Percentiles rank a stretch among this genome's conserved stretches.
Evolutionary conservation across 1,140 invertebrate species (phyloP).

Genomic region (Caenorhabditis brenneri): DNA sequence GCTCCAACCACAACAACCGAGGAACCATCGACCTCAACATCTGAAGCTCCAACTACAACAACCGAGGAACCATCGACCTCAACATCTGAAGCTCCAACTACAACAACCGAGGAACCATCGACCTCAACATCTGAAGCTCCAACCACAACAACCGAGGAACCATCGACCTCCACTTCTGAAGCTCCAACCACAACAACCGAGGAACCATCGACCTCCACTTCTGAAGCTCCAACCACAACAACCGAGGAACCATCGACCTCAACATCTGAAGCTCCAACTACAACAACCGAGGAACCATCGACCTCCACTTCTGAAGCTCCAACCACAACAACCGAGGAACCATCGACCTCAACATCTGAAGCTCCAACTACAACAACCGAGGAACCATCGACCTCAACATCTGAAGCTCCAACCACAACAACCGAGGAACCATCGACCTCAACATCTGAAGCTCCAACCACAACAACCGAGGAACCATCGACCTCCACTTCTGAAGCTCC

Average conservation of each 20-base stretch:
- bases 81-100: neutral
- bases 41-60: neutral
- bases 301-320: neutral
- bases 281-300: neutral
- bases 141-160: neutral
- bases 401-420: neutral
- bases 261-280: neutral
- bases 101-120: neutral
- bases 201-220: neutral
- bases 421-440: neutral
- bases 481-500: neutral
- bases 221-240: neutral
- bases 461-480: neutral
- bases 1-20: no score
- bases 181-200: neutral
- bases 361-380: neutral
- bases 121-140: neutral
- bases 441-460: neutral
- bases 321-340: neutral
- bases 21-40: no score
- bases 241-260: neutral
- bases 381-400: neutral
- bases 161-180: neutral
- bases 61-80: neutral
- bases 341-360: neutral